Evolutionary conservation across 2,113 vertebrate species (phyloP).

Genomic region (Turnix velox): DNA sequence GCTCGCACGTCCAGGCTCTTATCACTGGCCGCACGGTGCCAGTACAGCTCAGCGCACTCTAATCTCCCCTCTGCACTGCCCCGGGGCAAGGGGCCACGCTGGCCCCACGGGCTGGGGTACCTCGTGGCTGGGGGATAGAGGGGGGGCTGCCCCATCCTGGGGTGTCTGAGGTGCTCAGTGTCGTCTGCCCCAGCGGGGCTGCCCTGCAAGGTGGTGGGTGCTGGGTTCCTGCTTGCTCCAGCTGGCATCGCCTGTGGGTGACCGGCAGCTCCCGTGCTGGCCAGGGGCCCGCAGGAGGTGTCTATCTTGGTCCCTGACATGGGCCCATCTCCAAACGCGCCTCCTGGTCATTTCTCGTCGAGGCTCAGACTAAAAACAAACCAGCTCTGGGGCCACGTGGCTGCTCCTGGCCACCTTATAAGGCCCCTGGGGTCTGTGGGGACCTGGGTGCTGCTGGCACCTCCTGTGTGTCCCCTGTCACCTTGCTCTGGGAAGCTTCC

Average conservation of each 20-base stretch:
- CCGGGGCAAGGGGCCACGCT: neutral
- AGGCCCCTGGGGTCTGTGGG: neutral
- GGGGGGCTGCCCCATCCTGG: neutral
- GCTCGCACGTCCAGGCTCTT: neutral
- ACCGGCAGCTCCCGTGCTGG: neutral
- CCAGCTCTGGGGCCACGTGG: neutral
- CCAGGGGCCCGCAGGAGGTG: neutral
- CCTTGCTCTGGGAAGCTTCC: neutral
- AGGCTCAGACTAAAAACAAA: slow-evolving; percentile 36
- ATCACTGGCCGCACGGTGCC: neutral
- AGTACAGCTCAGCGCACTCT: neutral
- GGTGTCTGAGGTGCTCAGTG: neutral
- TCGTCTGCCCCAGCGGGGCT: no score
- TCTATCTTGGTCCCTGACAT: slow-evolving; percentile 14
- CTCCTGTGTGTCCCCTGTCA: neutral
- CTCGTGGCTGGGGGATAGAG: no score
- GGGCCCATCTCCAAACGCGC: slow-evolving; percentile 21
- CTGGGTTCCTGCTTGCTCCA: rapidly evolving
- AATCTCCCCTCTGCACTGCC: neutral
- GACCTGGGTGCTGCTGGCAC: neutral
- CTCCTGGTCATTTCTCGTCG: slow-evolving; percentile 13
- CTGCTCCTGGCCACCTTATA: neutral
- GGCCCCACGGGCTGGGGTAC: rapidly evolving
- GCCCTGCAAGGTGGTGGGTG: neutral
- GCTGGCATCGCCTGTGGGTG: neutral